Base-by-base conservation (phyloP, 2,113 vertebrate genomes). In the Brachyistius frenatus region DNA sequence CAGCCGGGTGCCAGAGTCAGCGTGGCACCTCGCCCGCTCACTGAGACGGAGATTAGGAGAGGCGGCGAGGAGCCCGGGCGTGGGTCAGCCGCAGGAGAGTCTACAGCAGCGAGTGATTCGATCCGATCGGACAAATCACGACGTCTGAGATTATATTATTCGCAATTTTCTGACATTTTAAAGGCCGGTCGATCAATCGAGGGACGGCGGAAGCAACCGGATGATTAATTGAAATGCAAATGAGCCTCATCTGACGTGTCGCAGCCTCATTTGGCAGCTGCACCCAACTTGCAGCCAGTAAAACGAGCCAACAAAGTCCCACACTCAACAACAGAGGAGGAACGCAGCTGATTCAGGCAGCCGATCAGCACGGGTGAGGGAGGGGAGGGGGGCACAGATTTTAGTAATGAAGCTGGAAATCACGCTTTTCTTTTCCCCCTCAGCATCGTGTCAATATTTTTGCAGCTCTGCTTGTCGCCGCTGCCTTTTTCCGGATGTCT, bases 1-100 rank as follows among this genome's bases (percentile, higher is more conserved):
- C 80, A 0, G 16, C 13, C 15, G 76, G 75, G 66, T 65, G 88
- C 84, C 88, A 86, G 68, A 70, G 66, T 68, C 73, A 47, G 54
- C 63, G 53, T 77, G 60, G 80, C 62, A 65, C 63, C 55, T 39
- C 37, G 64, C 83, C 84, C 50, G n/a, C 81, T 81, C 67, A 46
- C 65, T 72, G 81, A 63, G 70, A 66, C 33, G 4, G 52, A 58
- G 86, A 81, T 89, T 81, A 84, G 66, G 39, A 54, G 61, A 56
- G 37, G 58, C n/a, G 13, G 41, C 3, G 41, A 44, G 10, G 4
- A 13, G 41, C 41, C 41, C 41, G 13, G 41, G 41, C 41, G 6
- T 3, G 52, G 41, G 41, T 68, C 33, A 3, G 47, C 32, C 50
- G n/a, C 53, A 13, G 30, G 10, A 57, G 46, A 77, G 23, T n/a